These are phyloP conservation scores for Gymnobelideus leadbeateri DNA, from an alignment of 2,113 vertebrate species.

Conservation along the genomic window DNA sequence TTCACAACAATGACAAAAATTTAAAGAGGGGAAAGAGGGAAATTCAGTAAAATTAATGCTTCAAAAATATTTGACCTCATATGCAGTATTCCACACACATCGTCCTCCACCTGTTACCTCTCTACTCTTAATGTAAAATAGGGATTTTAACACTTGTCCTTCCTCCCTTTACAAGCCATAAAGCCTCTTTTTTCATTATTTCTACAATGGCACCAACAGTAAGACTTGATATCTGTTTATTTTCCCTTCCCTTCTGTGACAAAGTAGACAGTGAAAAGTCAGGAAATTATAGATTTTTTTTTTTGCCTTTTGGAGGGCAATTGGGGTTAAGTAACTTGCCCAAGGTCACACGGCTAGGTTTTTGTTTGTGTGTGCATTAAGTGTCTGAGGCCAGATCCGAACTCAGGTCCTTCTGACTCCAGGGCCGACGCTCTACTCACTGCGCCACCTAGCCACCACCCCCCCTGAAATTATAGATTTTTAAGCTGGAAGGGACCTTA, in stretches of 20 bases:
- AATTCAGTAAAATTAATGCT: neutral
- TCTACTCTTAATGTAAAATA: neutral
- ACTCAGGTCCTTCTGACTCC: no score
- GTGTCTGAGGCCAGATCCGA: no score
- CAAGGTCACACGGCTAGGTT: no score
- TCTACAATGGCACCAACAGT: neutral
- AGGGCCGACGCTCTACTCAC: no score
- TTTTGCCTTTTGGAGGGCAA: no score
- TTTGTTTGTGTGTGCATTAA: no score
- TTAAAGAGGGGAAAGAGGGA: neutral
- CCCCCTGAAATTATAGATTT: neutral
- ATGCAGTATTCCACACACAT: no score
- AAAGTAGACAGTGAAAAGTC: neutral
- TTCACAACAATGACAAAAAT: neutral
- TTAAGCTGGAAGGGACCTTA: neutral
- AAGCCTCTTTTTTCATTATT: neutral
- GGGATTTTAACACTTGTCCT: neutral
- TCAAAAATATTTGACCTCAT: neutral
- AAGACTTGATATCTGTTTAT: neutral
- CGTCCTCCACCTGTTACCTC: neutral
- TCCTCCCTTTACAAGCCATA: neutral
- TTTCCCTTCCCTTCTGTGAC: neutral
- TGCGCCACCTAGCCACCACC: no score
- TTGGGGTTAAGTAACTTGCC: no score
- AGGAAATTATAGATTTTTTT: neutral